Conservation (phyloP, 2,113 vertebrate genomes). For the Rattus rattus region DNA sequence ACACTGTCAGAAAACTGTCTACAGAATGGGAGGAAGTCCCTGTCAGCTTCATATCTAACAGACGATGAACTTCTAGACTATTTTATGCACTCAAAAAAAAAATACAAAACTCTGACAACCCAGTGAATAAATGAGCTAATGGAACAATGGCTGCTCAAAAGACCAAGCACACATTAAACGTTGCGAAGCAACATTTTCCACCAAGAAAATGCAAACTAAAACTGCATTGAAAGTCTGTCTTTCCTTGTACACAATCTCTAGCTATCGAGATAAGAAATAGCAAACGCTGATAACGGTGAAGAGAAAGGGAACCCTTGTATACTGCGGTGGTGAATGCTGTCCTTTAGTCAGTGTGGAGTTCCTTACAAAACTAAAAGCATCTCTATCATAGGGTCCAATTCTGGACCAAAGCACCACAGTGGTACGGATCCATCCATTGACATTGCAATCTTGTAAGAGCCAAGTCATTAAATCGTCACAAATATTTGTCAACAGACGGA, state of each 20-base stretch:
- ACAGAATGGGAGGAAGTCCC: background rate
- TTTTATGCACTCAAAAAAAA: background rate
- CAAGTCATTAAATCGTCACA: background rate
- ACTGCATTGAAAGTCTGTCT: background rate
- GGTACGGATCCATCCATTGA: background rate
- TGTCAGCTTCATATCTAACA: background rate
- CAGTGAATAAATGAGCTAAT: background rate
- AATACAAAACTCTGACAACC: background rate
- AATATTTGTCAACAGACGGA: background rate
- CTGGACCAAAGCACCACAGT: no score
- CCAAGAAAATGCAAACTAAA: background rate
- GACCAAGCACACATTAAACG: background rate
- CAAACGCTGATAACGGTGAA: background rate
- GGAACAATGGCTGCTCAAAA: background rate
- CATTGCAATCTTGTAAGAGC: background rate
- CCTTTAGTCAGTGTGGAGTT: background rate
- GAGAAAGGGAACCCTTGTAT: background rate
- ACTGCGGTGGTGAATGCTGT: background rate
- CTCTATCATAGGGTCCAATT: background rate
- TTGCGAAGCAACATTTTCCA: background rate
- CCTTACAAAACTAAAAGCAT: background rate
- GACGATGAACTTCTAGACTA: background rate
- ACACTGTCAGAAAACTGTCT: background rate
- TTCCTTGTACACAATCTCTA: background rate
- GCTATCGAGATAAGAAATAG: background rate